These are phyloP conservation scores for Pachydiplax longipennis DNA, from an alignment of 2,888 invertebrate species.

Conservation along the genomic window DNA sequence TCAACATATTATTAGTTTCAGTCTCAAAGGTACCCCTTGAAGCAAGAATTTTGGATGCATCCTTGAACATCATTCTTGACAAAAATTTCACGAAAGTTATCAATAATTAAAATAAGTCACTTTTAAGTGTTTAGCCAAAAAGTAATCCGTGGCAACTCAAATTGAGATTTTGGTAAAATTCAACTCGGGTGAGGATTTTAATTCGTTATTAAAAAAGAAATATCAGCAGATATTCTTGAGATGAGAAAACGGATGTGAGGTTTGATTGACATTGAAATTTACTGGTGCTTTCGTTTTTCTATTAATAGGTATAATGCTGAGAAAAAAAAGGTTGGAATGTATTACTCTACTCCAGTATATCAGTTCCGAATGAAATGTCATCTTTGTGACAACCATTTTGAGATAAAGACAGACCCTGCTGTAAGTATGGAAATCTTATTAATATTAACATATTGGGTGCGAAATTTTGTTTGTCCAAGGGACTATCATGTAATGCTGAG, in stretches of 20 bases:
- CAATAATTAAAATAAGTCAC: too few species aligned
- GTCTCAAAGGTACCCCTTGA: background rate
- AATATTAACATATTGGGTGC: too few species aligned
- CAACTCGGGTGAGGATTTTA: too few species aligned
- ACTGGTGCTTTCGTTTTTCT: background rate
- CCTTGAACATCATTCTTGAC: too few species aligned
- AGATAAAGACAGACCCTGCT: conserved; percentile 97
- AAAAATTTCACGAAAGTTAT: too few species aligned
- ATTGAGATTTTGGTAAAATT: too few species aligned
- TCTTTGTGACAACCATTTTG: conserved; percentile 95
- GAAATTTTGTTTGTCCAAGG: too few species aligned
- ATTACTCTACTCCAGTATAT: conserved; percentile 96
- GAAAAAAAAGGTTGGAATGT: conserved; percentile 94
- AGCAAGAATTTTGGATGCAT: background rate
- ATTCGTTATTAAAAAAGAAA: too few species aligned
- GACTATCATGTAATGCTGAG: too few species aligned
- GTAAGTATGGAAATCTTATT: conserved; percentile 63
- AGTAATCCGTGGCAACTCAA: too few species aligned
- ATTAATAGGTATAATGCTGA: conserved; percentile 88
- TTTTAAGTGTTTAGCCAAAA: too few species aligned
- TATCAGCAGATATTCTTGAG: background rate
- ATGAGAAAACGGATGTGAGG: background rate
- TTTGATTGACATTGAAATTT: background rate
- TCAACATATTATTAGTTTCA: too few species aligned
- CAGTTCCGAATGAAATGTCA: conserved; percentile 99